Evolutionary conservation across 2,797 vertebrate genomes (phyloP), one percentile per base, ranked within the genome.

Genomic region (Manis pentadactyla): DNA sequence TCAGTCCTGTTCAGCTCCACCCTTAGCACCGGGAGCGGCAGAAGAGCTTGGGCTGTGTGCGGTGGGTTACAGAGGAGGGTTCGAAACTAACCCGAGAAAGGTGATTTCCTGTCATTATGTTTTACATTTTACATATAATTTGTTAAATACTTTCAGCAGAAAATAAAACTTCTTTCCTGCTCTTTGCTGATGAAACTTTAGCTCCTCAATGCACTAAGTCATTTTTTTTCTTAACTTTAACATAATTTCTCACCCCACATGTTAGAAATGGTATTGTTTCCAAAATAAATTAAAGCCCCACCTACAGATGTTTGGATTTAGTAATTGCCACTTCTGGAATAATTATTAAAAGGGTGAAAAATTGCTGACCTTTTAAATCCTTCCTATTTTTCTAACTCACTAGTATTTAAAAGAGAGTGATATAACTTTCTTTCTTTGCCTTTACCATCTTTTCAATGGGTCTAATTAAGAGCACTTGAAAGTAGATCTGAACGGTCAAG

Each of bases 61-160:
- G 7, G 39, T 0, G 5, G 0, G 1, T 19, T 13, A 5, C 12
- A 5, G 25, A 29, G 1, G 11, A 2, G 31, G 42, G 31, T 27
- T 57, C 55, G 25, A 96, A 93, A 96, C 90, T 53, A 96, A 93
- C 19, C 19, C 63, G 39, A 57, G 75, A 87, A 73, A 39, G 74
- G 51, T 94, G 87, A 63, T 86, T 95, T 92, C 64, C 93, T 59
- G 68, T 71, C 94, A 19, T 61, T 11, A 18, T 59, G 31, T 63
- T 71, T 66, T 27, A 18, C 7, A 21, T 59, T 53, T 87, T 42
- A 31, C 19, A 77, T 31, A 74, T 23, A 42, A 46, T 61, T 93
- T 63, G 37, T 12, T 29, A 85, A 37, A 42, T 57, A 57, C 19
- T 51, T 87, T 51, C 66, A 74, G 55, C 71, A 31, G 87, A 79